Base-by-base conservation (phyloP, 1,140 invertebrate genomes). In the Danaus melanippus region DNA sequence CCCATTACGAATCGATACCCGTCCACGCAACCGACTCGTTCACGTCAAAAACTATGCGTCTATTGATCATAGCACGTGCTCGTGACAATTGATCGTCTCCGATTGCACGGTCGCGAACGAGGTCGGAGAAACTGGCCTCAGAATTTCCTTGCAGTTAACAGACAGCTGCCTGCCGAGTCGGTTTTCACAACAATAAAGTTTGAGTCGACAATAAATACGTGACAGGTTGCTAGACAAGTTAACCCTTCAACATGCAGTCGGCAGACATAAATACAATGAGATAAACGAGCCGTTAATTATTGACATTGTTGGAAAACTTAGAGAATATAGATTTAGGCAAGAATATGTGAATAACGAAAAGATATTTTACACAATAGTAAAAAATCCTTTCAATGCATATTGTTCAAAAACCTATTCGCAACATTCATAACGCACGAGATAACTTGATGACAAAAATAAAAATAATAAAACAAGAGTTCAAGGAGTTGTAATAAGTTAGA, bases 31-130 rank as follows among this genome's bases (percentile, higher is more conserved):
- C 42, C 15, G 15, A 15, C 11, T 46, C 42, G 48, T 12, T 11
- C 41, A 47, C 51, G 42, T 40, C 44, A 50, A 58, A 56, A 65
- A 60, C 65, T 66, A 70, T 72, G 62, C 66, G 60, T 65, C 68
- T 66, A 74, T 79, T 72, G 74, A 58, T 69, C 66, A 64, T 58
- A 62, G 47, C 76, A 76, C 71, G 68, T 74, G 74, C 49, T 56
- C 47, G 54, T 62, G 62, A 67, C 60, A 60, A 62, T 69, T 68
- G 21, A 32, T 32, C 21, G 21, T 32, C 21, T 32, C 21, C 64
- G 62, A 67, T 69, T 62, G 64, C 54, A 53, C 49, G 44, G 51
- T 42, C 50, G 57, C 49, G 53, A 71, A 66, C 60, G 63, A 67
- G 66, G 62, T 65, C 64, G 64, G 68, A 54, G 66, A 71, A 73